phyloP scores from a whole-genome alignment of 2,113 vertebrate genomes.

The Anolis carolinensis region DNA sequence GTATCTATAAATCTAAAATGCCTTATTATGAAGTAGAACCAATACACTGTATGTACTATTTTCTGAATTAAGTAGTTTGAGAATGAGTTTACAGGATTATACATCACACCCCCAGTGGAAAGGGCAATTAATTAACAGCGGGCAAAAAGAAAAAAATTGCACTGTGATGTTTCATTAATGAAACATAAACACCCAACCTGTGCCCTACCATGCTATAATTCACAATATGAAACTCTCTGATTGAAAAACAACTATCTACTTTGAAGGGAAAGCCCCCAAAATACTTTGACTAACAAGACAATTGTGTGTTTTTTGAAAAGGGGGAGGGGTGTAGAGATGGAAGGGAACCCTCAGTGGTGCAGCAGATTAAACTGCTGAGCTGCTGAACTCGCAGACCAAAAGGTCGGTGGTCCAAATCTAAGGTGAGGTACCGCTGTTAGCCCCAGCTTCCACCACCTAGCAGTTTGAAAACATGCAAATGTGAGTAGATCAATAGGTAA shows the following conservation, averaged over 20 bases:
- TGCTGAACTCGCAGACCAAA: too few species aligned
- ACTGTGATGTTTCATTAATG: conserved; percentile 5
- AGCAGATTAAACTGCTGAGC: too few species aligned
- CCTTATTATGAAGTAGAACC: not conserved
- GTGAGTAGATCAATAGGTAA: too few species aligned
- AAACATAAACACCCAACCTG: not conserved
- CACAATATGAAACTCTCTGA: conserved; percentile 33
- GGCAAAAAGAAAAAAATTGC: not conserved
- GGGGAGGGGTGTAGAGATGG: too few species aligned
- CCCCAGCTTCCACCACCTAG: too few species aligned
- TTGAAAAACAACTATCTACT: conserved; percentile 37
- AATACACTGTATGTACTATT: not conserved
- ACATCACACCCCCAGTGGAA: not conserved
- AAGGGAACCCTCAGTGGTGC: too few species aligned
- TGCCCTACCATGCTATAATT: conserved; percentile 8
- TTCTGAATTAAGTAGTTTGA: not conserved
- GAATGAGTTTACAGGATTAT: not conserved
- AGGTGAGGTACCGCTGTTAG: too few species aligned
- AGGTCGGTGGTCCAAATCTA: too few species aligned
- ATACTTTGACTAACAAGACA: conserved; percentile 40
- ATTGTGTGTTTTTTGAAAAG: too few species aligned
- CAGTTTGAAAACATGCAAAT: too few species aligned
- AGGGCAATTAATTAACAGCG: not conserved
- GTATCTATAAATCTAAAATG: not conserved
- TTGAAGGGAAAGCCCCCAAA: conserved; percentile 32